These are phyloP conservation scores for Drosophila setosimentum DNA, from an alignment of 2,888 invertebrate species.

Conservation along the genomic window DNA sequence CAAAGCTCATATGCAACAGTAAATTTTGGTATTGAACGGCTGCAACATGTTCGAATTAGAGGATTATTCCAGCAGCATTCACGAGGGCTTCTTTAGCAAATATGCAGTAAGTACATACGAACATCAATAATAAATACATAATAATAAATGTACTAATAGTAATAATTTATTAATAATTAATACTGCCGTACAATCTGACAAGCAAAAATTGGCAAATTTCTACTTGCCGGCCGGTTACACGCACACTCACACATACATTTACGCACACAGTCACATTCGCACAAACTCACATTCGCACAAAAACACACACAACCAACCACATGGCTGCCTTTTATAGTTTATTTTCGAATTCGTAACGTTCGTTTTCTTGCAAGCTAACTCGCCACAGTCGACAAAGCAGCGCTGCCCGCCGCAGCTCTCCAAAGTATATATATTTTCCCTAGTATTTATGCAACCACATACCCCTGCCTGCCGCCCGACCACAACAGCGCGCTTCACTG, in stretches of 20 bases:
- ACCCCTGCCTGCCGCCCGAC: constrained; percentile 35
- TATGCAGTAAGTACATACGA: constrained; percentile 87
- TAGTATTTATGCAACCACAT: constrained; percentile 60
- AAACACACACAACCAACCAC: constrained; percentile 11
- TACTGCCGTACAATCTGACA: constrained; percentile 15
- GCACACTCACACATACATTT: constrained; percentile 21
- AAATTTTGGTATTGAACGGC: constrained; percentile 24
- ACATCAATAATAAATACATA: constrained; percentile 4
- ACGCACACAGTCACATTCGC: constrained; percentile 4
- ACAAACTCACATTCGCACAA: not conserved
- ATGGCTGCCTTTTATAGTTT: constrained; percentile 34
- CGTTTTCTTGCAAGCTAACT: constrained; percentile 47
- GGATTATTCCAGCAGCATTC: constrained; percentile 89
- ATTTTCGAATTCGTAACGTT: constrained; percentile 70
- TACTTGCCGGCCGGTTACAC: constrained; percentile 65
- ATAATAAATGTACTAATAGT: constrained; percentile 1
- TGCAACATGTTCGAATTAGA: constrained; percentile 89
- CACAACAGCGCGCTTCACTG: not conserved
- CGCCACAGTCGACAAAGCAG: constrained; percentile 65
- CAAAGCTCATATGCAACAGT: constrained; percentile 58
- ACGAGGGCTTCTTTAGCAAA: constrained; percentile 88
- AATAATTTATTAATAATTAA: constrained; percentile 10
- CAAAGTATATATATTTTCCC: constrained; percentile 54
- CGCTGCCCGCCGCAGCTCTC: constrained; percentile 30
- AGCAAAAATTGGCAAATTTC: constrained; percentile 17